Evolutionary conservation across 2,797 vertebrate species (phyloP), one percentile per base, ranked within the genome.

Genomic region (Babyrousa celebensis): DNA sequence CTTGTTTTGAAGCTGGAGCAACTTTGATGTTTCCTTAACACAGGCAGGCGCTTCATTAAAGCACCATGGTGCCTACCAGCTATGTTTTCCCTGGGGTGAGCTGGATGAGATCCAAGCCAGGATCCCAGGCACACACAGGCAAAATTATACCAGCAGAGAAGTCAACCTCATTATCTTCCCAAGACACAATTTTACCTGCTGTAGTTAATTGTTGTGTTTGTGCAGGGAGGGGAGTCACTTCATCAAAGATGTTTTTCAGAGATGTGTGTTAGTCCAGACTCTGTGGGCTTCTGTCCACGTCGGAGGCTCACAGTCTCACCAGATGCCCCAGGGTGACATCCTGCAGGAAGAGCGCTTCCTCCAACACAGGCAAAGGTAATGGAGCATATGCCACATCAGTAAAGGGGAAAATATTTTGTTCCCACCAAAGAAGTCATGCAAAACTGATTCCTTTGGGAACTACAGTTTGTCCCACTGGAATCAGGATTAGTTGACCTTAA

Each of bases 11-110:
- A 98, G 94, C 89, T 91, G 40, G 88, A 97, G 85, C 87, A 97
- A 96, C 97, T 97, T 97, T 96, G 96, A 96, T 85, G 92, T 93
- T 96, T 97, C 89, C 95, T 98, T 96, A 98, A 97, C 96, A 92
- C 74, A 89, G 71, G 74, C 91, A 94, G 92, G 74, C 11, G 15
- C 67, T 97, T 98, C 97, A 91, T 96, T 96, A 98, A 96, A 96
- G 78, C 20, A 86, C 92, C 74, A 21, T 43, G 86, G 83, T 96
- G 77, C 58, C 86, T 20, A 96, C 12, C 94, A 36, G 93, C 87
- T 1, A 0, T 70, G 96, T 97, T 98, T 97, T 96, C 96, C 89
- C 79, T 91, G 87, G 43, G n/a, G 96, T 95, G 88, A 97, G 67
- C 78, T 93, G 97, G 93, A 95, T 77, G 32, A 92, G 68, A 97